Percentiles rank a stretch among this genome's conserved stretches.
These are phyloP conservation scores for Sebastes itinus DNA, from an alignment of 2,797 vertebrate genomes.

Conservation along the genomic window DNA sequence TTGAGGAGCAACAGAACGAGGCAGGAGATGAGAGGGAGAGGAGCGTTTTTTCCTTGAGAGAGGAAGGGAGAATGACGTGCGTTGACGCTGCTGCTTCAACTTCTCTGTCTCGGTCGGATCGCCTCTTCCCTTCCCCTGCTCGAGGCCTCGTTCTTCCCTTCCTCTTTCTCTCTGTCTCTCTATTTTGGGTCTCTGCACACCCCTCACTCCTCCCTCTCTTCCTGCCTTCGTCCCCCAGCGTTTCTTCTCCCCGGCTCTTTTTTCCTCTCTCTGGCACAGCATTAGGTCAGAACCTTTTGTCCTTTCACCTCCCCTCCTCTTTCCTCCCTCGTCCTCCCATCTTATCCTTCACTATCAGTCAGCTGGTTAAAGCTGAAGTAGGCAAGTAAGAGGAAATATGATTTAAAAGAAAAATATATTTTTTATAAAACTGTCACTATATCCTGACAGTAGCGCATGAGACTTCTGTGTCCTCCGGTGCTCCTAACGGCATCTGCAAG, in stretches of 20 bases:
- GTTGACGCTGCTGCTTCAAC: slow-evolving; percentile 30
- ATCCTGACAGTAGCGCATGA: too few relatives aligned
- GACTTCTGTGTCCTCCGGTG: too few relatives aligned
- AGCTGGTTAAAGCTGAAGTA: slow-evolving; percentile 12
- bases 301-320: slow-evolving; percentile 52
- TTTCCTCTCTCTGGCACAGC: slow-evolving; percentile 68
- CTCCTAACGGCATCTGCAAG: too few relatives aligned
- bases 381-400: too few relatives aligned
- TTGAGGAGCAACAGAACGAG: slow-evolving; percentile 19
- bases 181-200: slow-evolving; percentile 60
- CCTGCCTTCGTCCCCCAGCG: slow-evolving; percentile 71
- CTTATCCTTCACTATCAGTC: slow-evolving; percentile 9
- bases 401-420: too few relatives aligned
- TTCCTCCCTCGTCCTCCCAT: slow-evolving; percentile 37
- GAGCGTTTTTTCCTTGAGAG: slow-evolving; percentile 60
- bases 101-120: slow-evolving; percentile 18
- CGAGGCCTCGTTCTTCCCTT: slow-evolving; percentile 58
- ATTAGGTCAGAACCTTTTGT: slow-evolving; percentile 72
- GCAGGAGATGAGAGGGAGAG: slow-evolving; percentile 14
- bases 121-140: slow-evolving; percentile 36
- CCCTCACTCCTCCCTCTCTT: slow-evolving; percentile 60
- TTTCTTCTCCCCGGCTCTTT: slow-evolving; percentile 50
- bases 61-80: slow-evolving; percentile 46
- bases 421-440: too few relatives aligned
- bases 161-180: slow-evolving; percentile 60